phyloP scores from a whole-genome alignment of 2,113 vertebrate species.

The Elgaria multicarinata region DNA sequence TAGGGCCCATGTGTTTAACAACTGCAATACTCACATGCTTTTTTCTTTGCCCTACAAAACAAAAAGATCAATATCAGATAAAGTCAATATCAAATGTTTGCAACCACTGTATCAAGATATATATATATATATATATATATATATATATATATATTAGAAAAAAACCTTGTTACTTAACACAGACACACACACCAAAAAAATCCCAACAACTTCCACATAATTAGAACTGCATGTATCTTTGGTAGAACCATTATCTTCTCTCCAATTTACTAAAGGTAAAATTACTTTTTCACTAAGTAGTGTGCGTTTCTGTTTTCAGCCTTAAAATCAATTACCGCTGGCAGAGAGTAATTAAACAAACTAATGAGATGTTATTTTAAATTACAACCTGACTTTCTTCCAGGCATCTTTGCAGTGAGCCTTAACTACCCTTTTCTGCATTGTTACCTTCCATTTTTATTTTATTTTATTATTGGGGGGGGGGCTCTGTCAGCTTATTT shows the following conservation, averaged over 20 bases:
- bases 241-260: slow-evolving; percentile 28
- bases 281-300: slow-evolving; percentile 45
- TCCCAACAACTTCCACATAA: slow-evolving; percentile 20
- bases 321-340: slow-evolving; percentile 75
- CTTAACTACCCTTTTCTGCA: slow-evolving; percentile 48
- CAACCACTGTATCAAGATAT: neutral
- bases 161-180: neutral
- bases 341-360: slow-evolving; percentile 76
- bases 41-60: neutral
- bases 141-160: neutral
- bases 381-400: slow-evolving; percentile 68
- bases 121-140: too few species aligned
- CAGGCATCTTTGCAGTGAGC: slow-evolving; percentile 58
- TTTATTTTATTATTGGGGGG: neutral
- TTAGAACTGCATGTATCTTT: neutral
- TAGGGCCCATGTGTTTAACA: neutral
- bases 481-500: slow-evolving; percentile 38
- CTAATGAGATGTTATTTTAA: slow-evolving; percentile 79
- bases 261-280: slow-evolving; percentile 56
- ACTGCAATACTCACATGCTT: neutral
- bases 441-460: slow-evolving; percentile 42
- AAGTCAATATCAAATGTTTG: neutral
- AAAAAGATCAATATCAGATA: neutral
- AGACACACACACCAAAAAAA: neutral
- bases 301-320: slow-evolving; percentile 59